Base-by-base conservation (phyloP, 2,888 invertebrate genomes). In the Drosophila peninsularis region DNA sequence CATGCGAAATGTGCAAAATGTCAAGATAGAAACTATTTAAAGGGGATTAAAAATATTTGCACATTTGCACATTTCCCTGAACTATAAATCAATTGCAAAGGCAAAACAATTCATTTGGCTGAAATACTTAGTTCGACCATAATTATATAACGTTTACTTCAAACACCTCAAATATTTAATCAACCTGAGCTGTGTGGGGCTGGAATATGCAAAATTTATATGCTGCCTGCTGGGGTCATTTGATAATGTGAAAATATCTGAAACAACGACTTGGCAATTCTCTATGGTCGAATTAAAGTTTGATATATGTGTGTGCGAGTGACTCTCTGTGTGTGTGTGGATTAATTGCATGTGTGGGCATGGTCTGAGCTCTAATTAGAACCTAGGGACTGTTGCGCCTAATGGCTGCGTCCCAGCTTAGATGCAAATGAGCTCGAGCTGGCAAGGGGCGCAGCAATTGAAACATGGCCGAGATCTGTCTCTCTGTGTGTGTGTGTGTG, bases 391-490 rank as follows among this genome's bases (percentile, higher is more conserved):
- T 72, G 72, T 68, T 76, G 73, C 61, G 67, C 62, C 62, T 68
- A 60, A 68, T 69, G 78, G 42, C 57, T 27, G 44, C 27, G 55
- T 61, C 61, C 44, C 45, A 45, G 56, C 30, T 63, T 63, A 54
- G 61, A 69, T 73, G 73, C 62, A 73, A 77, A 75, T 68, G 62
- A 75, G 32, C 45, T n/a, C 34, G 11, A 37, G 47, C 17, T 19
- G 45, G 24, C 24, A 17, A 30, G 17, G 45, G 19, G 44, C 50
- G 34, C 30, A 42, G 45, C 49, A 41, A 37, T 32, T 41, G 67
- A 52, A 80, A 78, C 78, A 78, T 71, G 88, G 62, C 61, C 75
- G 44, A 58, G n/a, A n/a, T n/a, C n/a, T n/a, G n/a, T n/a, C n/a
- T n/a, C n/a, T n/a, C n/a, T n/a, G n/a, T n/a, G n/a, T n/a, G n/a